Conservation (phyloP, 1,140 invertebrate species). For the Diabrotica virgifera region DNA sequence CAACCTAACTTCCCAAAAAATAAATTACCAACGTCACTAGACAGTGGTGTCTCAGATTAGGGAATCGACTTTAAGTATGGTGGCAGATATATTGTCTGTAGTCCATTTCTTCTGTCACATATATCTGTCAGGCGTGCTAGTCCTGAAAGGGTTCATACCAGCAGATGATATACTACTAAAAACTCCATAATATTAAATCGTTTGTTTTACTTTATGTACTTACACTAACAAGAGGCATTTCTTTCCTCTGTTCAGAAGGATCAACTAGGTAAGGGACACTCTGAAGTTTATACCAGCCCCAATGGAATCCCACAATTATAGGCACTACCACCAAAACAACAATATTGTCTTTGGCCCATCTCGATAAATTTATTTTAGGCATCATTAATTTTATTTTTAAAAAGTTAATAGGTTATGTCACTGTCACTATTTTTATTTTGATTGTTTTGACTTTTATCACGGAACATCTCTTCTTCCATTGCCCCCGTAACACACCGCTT, state of each 20-base stretch:
- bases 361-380: slow-evolving; percentile 16
- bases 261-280: slow-evolving; percentile 50
- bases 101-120: too few relatives aligned
- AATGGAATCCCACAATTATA: slow-evolving; percentile 51
- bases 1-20: too few relatives aligned
- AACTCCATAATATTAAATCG: neutral
- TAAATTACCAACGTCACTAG: too few relatives aligned
- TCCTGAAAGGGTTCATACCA: too few relatives aligned
- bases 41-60: too few relatives aligned
- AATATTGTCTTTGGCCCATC: slow-evolving; percentile 46
- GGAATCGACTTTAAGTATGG: too few relatives aligned
- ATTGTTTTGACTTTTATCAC: too few relatives aligned
- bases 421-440: too few relatives aligned
- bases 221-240: slow-evolving; percentile 48
- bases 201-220: slow-evolving; percentile 20
- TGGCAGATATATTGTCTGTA: too few relatives aligned
- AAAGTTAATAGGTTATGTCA: neutral
- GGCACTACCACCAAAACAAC: slow-evolving; percentile 52
- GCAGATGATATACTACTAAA: neutral
- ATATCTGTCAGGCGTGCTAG: too few relatives aligned
- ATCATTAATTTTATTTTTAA: neutral
- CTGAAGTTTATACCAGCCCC: slow-evolving; percentile 54
- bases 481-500: too few relatives aligned
- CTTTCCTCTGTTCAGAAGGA: slow-evolving; percentile 47
- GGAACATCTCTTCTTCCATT: too few relatives aligned